A percentile compares a stretch with the other conserved stretches of the same genome.
Conservation (phyloP, 2,888 invertebrate species). For the Neoaliturus tenellus region DNA sequence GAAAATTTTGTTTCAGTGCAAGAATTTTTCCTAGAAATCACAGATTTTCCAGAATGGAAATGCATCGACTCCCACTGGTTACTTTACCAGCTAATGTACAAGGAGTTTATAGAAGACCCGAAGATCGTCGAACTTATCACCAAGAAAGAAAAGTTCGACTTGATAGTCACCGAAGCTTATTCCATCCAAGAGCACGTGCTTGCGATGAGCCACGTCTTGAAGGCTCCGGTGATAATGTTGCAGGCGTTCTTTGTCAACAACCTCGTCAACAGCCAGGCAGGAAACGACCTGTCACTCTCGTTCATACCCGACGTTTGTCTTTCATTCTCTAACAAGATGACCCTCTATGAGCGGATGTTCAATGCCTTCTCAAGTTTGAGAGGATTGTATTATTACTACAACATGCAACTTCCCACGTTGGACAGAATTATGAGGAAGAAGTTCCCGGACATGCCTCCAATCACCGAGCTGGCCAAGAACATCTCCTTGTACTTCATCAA, state of each 20-base stretch:
- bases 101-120: constrained; percentile 23
- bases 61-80: background rate
- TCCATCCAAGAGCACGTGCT: constrained; percentile 17
- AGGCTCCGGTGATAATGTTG: constrained; percentile 7
- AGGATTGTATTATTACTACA: background rate
- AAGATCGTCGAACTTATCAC: background rate
- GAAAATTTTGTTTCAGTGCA: too few relatives aligned
- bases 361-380: background rate
- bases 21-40: background rate
- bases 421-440: background rate
- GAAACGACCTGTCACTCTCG: background rate
- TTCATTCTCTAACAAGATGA: constrained; percentile 20
- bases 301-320: constrained; percentile 35
- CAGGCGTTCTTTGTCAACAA: background rate
- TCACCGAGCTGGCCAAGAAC: background rate
- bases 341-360: background rate
- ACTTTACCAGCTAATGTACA: background rate
- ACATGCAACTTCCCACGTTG: background rate
- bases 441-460: background rate
- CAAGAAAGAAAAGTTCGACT: background rate
- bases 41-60: background rate
- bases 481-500: background rate
- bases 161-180: background rate
- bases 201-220: background rate
- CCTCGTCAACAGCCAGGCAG: background rate